phyloP scores from a whole-genome alignment of 2,797 vertebrate species.

The Aphelocoma californica region DNA sequence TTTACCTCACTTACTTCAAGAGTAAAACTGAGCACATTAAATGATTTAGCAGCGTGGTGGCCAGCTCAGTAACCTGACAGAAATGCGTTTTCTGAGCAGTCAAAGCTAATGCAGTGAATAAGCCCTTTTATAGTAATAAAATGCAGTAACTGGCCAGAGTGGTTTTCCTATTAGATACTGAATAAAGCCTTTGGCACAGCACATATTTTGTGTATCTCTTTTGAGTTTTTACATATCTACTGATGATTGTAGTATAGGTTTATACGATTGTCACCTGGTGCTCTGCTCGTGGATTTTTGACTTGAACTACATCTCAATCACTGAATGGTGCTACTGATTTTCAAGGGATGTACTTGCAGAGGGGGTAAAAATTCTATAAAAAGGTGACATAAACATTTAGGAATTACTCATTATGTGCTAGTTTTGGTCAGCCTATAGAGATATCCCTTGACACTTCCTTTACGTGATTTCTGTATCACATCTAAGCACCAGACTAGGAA shows the following conservation, averaged over 20 bases:
- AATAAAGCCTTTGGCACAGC: neutral
- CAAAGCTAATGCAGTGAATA: neutral
- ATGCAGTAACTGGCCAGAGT: neutral
- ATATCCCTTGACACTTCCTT: neutral
- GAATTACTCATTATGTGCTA: neutral
- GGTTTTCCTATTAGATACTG: neutral
- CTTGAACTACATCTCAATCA: neutral
- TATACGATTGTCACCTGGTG: neutral
- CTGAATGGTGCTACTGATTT: neutral
- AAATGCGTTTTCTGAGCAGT: neutral
- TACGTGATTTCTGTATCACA: neutral
- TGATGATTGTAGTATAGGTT: neutral
- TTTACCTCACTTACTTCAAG: neutral
- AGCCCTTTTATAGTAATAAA: neutral
- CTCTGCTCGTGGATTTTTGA: neutral
- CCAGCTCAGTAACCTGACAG: neutral
- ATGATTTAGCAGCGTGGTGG: neutral
- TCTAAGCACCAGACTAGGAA: neutral
- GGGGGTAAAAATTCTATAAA: neutral
- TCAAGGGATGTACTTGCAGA: neutral
- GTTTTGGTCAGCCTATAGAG: neutral
- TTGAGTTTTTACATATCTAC: neutral
- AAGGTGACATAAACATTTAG: neutral
- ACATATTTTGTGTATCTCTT: neutral
- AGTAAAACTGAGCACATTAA: neutral